phyloP scores from a whole-genome alignment of 2,888 invertebrate species.

The Cosmopolites sordidus region DNA sequence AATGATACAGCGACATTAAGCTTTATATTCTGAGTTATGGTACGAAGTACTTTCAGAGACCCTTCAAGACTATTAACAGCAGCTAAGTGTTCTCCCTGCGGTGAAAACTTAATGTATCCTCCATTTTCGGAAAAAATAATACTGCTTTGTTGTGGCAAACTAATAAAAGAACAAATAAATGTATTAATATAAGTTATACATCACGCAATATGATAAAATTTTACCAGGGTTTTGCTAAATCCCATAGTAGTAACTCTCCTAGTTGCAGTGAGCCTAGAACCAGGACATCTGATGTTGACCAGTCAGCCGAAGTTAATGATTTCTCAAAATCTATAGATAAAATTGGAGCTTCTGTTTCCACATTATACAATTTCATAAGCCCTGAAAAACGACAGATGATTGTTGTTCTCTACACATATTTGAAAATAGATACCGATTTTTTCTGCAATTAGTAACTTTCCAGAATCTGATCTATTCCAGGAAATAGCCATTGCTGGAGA shows the following conservation, averaged over 20 bases:
- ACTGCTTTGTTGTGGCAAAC: constrained; percentile 57
- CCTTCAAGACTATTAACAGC: constrained; percentile 64
- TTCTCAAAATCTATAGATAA: constrained; percentile 62
- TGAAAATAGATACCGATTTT: constrained; percentile 50
- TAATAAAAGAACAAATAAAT: constrained; percentile 38
- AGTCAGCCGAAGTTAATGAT: constrained; percentile 65
- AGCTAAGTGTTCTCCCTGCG: constrained; percentile 61
- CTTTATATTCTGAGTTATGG: constrained; percentile 55
- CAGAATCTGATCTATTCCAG: constrained; percentile 66
- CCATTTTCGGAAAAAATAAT: constrained; percentile 63
- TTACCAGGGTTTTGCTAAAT: constrained; percentile 63
- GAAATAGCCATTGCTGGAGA: constrained; percentile 63
- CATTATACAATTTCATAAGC: constrained; percentile 68
- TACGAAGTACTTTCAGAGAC: constrained; percentile 60
- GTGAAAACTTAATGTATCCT: constrained; percentile 57
- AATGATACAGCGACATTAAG: constrained; percentile 54
- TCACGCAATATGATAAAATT: neutral
- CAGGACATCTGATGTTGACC: constrained; percentile 61
- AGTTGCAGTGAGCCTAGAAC: constrained; percentile 61
- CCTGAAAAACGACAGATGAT: constrained; percentile 45
- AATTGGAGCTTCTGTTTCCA: constrained; percentile 61
- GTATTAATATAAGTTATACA: neutral
- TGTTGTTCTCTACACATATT: neutral
- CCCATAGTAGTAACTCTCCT: constrained; percentile 65
- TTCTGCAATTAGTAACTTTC: constrained; percentile 70